Evolutionary conservation across 1,140 invertebrate species (phyloP).

Genomic region (Monochamus saltuarius): DNA sequence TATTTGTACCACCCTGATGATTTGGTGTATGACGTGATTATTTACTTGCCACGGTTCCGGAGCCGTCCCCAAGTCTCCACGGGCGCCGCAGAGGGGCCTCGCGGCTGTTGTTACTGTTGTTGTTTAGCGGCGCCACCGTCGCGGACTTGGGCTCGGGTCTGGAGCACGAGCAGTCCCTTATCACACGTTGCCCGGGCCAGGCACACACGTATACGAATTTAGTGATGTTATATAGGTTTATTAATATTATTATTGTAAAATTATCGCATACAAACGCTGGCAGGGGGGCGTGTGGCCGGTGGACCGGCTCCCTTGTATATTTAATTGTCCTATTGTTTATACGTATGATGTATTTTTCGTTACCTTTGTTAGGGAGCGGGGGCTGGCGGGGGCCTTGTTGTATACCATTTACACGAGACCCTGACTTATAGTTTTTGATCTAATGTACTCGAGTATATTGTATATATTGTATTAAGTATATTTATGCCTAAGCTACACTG

Average conservation of each 20-base stretch:
- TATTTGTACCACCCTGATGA: slow-evolving; percentile 16
- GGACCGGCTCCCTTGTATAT: not conserved
- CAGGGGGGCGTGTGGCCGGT: slow-evolving; percentile 10
- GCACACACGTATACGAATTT: slow-evolving; percentile 46
- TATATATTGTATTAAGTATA: slow-evolving; percentile 43
- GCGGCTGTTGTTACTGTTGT: slow-evolving; percentile 27
- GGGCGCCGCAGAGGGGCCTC: slow-evolving; percentile 12
- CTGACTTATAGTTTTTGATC: slow-evolving; percentile 43
- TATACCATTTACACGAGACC: slow-evolving; percentile 42
- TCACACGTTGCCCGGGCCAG: slow-evolving; percentile 9
- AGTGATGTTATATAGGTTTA: slow-evolving; percentile 46
- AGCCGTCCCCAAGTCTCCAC: slow-evolving; percentile 2
- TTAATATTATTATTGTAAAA: slow-evolving; percentile 41
- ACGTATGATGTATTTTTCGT: slow-evolving; percentile 35
- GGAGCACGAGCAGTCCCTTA: not conserved
- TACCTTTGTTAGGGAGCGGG: slow-evolving; percentile 42
- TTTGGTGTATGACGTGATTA: slow-evolving; percentile 23
- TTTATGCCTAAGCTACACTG: slow-evolving; percentile 39
- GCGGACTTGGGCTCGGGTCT: not conserved
- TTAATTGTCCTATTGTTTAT: slow-evolving; percentile 9
- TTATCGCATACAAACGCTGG: slow-evolving; percentile 37
- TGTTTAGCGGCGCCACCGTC: slow-evolving; percentile 10
- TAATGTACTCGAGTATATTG: slow-evolving; percentile 43
- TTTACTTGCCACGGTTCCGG: slow-evolving; percentile 22
- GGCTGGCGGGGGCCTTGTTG: slow-evolving; percentile 30